These are phyloP conservation scores for Archivesica marissinica DNA, from an alignment of 1,140 invertebrate genomes.

Conservation along the genomic window DNA sequence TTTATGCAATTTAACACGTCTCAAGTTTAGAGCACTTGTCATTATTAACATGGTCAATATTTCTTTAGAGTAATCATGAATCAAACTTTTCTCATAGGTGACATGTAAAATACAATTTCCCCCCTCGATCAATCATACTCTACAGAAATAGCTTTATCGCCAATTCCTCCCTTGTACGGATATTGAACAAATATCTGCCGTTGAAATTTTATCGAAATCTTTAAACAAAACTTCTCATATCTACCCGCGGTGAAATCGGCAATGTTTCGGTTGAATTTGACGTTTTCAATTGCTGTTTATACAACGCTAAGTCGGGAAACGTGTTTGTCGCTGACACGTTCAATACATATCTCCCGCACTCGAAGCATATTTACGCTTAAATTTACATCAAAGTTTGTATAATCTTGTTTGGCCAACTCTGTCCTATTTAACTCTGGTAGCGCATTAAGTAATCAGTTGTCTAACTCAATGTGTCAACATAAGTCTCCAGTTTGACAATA, in stretches of 20 bases:
- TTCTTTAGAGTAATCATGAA: not conserved
- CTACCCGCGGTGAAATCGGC: not conserved
- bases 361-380: conserved; percentile 49
- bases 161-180: not conserved
- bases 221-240: conserved; percentile 17
- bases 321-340: conserved; percentile 47
- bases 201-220: conserved; percentile 44
- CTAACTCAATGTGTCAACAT: conserved; percentile 38
- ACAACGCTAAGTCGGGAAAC: conserved; percentile 57
- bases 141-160: conserved; percentile 32
- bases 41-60: conserved; percentile 5
- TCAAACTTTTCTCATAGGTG: not conserved
- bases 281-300: conserved; percentile 62
- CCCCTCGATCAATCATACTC: conserved; percentile 9
- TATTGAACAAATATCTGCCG: not conserved
- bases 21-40: not conserved
- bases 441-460: conserved; percentile 59
- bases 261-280: conserved; percentile 40
- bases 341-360: conserved; percentile 48
- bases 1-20: not conserved
- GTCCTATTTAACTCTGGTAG: conserved; percentile 43
- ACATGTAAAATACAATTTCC: conserved; percentile 9
- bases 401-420: conserved; percentile 61
- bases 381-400: conserved; percentile 56
- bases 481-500: conserved; percentile 48